Evolutionary conservation across 2,888 invertebrate genomes (phyloP).

Genomic region (Arrhopalites spinosus): DNA sequence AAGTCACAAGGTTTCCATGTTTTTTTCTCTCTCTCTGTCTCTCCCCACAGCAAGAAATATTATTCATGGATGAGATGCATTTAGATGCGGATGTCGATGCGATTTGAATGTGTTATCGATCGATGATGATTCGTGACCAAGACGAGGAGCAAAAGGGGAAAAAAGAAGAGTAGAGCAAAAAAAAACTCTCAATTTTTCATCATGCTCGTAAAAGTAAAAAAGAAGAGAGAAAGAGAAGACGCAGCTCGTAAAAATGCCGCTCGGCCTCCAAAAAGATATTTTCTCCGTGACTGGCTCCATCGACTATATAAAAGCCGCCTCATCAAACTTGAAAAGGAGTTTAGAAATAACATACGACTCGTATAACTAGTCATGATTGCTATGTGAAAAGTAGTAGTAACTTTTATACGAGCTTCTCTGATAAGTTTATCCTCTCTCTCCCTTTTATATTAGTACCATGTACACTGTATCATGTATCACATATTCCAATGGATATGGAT

Average conservation of each 20-base stretch:
- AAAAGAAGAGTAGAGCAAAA: background rate
- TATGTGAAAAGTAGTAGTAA: conserved; percentile 17
- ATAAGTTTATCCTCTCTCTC: conserved; percentile 10
- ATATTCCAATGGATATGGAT: background rate
- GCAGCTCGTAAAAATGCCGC: conserved; percentile 4
- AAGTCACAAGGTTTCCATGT: background rate
- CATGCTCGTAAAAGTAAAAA: conserved; percentile 32
- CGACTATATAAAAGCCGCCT: conserved; percentile 10
- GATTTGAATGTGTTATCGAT: conserved; percentile 10
- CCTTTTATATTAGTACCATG: background rate
- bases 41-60: background rate
- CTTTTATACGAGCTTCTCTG: conserved; percentile 13
- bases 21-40: background rate
- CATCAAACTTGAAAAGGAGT: conserved; percentile 8
- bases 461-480: background rate
- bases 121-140: conserved; percentile 16
- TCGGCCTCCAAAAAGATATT: background rate
- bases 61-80: conserved; percentile 3
- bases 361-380: conserved; percentile 4
- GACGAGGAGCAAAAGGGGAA: background rate
- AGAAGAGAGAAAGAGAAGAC: background rate
- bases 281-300: conserved; percentile 6
- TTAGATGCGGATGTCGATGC: background rate
- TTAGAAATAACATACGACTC: conserved; percentile 7
- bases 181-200: conserved; percentile 45